A percentile compares a stretch with the other conserved stretches of the same genome.
These are phyloP conservation scores for Dryobotodes eremita DNA, from an alignment of 2,888 invertebrate species.

Conservation along the genomic window DNA sequence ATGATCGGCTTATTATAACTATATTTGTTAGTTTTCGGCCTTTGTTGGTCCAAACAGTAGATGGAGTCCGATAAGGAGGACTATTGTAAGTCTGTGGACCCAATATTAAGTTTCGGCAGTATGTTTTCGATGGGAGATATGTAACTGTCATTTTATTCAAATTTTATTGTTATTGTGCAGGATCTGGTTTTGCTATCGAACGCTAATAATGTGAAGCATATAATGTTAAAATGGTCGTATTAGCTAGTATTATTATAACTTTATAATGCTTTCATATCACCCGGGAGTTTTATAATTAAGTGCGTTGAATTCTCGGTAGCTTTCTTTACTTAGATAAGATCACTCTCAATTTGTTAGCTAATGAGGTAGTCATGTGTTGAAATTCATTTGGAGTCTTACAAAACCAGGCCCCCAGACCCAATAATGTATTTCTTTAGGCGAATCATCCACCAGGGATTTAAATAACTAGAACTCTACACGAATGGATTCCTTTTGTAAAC, in stretches of 20 bases:
- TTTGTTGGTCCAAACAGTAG: slow-evolving; percentile 77
- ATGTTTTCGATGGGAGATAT: slow-evolving; percentile 80
- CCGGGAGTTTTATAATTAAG: slow-evolving; percentile 12
- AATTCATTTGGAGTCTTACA: neutral
- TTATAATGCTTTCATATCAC: slow-evolving; percentile 6
- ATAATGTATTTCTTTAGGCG: neutral
- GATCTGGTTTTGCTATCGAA: slow-evolving; percentile 57
- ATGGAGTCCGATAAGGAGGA: slow-evolving; percentile 63
- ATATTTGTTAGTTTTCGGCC: slow-evolving; percentile 85
- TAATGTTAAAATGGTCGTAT: slow-evolving; percentile 19
- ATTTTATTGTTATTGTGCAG: slow-evolving; percentile 65
- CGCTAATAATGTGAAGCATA: slow-evolving; percentile 38
- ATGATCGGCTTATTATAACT: slow-evolving; percentile 89
- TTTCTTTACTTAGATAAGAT: slow-evolving; percentile 14
- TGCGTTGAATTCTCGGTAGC: slow-evolving; percentile 1
- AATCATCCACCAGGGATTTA: neutral
- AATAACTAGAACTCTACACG: neutral
- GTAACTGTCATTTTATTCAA: slow-evolving; percentile 76
- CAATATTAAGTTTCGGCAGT: slow-evolving; percentile 80
- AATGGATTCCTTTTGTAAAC: neutral
- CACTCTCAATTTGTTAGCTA: slow-evolving; percentile 6
- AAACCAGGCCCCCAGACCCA: neutral
- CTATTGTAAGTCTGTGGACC: slow-evolving; percentile 67
- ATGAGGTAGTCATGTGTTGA: neutral
- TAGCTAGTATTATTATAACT: slow-evolving; percentile 40